Base-by-base conservation (phyloP, 2,888 invertebrate species). In the Bimastos eiseni region DNA sequence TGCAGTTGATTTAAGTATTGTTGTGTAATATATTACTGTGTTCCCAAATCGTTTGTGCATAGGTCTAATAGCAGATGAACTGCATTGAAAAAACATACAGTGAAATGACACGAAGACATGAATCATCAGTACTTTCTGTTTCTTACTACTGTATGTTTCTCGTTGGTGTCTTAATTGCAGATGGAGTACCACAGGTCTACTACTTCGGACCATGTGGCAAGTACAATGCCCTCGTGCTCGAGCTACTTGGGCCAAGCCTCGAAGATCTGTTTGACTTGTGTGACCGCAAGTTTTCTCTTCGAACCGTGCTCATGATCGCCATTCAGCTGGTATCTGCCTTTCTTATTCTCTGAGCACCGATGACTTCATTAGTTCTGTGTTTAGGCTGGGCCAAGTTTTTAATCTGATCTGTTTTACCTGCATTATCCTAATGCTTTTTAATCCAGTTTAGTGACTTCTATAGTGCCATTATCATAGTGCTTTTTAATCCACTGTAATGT, bases 191-290 rank as follows among this genome's bases (percentile, higher is more conserved):
- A 94, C 98, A 99, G 96, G 98, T 99, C 94, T 99, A 98, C 96
- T 99, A 99, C 96, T 99, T 92, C 41, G 92, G 92, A 34, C 92
- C 92, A 1, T 92, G 92, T 70, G 91, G 91, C 33, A 92, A 92
- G 70, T 92, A 92, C 97, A 99, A 99, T 96, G 99, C 99, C 94
- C 96, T 99, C 96, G 99, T 99, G 94, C 98, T 99, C 98, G 99
- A 99, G 96, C 96, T 99, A 94, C 96, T 99, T 94, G 99, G 99
- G 93, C 99, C 99, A 94, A 98, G 98, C 96, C 97, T 99, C 94
- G 99, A 99, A 96, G 99, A 99, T 96, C 97, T 99, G 94, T 99
- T 99, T 96, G 99, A 99, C 96, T 97, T 99, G 95, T 99, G 99
- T 96, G 98, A 99, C 96, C 97, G 99, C 95, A 98, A 98, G 96